Evolutionary conservation across 2,113 vertebrate genomes (phyloP).

Genomic region (Melanerpes formicivorus): DNA sequence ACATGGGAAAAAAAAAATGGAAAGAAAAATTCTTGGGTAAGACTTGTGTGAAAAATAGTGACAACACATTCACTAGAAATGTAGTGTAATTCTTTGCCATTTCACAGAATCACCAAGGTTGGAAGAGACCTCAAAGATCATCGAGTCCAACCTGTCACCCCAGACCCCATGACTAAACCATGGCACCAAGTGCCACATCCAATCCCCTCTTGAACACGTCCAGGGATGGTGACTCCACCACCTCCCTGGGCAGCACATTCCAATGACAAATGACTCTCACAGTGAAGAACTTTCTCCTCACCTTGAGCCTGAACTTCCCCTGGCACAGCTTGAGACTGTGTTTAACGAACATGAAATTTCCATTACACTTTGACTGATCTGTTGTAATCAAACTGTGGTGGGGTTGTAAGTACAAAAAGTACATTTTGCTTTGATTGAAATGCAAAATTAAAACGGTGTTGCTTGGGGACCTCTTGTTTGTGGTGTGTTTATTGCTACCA

Average conservation of each 20-base stretch:
- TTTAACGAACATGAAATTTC: not conserved
- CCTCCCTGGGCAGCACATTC: no score
- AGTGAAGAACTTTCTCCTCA: no score
- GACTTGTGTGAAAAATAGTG: not conserved
- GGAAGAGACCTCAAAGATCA: no score
- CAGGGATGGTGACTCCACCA: no score
- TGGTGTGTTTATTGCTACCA: not conserved
- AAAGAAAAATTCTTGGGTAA: not conserved
- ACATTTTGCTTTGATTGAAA: not conserved
- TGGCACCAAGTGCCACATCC: no score
- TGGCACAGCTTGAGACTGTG: no score
- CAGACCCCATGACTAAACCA: no score
- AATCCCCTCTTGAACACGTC: no score
- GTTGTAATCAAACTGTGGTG: not conserved
- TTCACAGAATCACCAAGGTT: no score
- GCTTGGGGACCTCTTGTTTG: not conserved
- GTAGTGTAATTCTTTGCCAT: not conserved
- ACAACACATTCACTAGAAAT: not conserved
- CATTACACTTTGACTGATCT: not conserved
- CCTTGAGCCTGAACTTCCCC: no score
- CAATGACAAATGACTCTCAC: no score
- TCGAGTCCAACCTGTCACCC: no score
- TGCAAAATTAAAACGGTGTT: not conserved
- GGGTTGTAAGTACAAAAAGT: not conserved
- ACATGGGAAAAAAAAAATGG: not conserved